Conservation (phyloP, 2,888 invertebrate species). For the Cyclophora albipunctata region DNA sequence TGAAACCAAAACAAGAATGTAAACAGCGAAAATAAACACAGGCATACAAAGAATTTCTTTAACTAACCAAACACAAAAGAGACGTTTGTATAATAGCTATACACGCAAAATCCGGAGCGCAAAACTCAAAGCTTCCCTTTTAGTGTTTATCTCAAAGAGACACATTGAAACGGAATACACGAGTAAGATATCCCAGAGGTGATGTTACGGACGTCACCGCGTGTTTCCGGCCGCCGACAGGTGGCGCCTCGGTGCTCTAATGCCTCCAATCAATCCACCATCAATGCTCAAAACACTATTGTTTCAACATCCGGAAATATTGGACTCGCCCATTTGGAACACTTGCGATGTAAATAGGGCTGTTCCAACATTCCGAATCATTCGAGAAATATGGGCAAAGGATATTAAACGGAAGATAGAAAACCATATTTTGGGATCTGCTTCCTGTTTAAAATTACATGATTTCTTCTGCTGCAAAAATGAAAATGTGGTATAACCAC, state of each 20-base stretch:
- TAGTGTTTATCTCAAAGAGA: neutral
- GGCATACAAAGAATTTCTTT: no score
- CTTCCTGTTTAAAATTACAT: no score
- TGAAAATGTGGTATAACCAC: no score
- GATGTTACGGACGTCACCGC: constrained; percentile 1
- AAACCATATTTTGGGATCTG: no score
- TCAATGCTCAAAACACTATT: constrained; percentile 22
- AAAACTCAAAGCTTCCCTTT: neutral
- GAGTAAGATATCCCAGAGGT: constrained; percentile 5
- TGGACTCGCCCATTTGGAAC: constrained; percentile 15
- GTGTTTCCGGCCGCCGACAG: neutral
- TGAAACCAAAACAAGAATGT: no score
- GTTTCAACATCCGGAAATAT: constrained; percentile 18
- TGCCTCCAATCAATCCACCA: constrained; percentile 19
- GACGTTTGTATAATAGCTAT: neutral
- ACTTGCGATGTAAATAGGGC: constrained; percentile 5
- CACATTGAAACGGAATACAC: constrained; percentile 6
- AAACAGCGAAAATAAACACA: no score
- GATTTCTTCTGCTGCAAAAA: no score
- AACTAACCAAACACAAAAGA: no score
- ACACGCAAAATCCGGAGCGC: neutral
- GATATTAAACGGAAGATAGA: no score
- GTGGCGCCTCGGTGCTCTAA: constrained; percentile 18
- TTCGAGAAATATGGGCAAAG: no score
- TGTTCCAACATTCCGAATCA: neutral